Conservation (phyloP, 2,888 invertebrate species). For the Machimus atricapillus region DNA sequence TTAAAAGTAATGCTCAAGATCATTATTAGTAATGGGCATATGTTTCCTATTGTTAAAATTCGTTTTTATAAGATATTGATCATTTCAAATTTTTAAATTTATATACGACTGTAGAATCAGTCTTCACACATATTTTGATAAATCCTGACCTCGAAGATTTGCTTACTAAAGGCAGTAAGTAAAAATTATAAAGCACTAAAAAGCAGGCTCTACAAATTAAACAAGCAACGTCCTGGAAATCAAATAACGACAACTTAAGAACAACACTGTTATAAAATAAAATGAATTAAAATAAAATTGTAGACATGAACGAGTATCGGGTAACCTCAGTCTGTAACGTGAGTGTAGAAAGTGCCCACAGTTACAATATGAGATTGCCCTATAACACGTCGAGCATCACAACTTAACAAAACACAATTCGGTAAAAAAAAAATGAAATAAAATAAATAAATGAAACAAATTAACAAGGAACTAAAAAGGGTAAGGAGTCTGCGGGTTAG, state of each 20-base stretch:
- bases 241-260: slow-evolving; percentile 49
- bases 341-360: slow-evolving; percentile 76
- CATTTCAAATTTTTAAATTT: not conserved
- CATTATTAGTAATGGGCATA: too few species aligned
- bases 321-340: slow-evolving; percentile 64
- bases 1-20: too few species aligned
- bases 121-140: not conserved
- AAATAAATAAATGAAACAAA: not conserved
- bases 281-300: slow-evolving; percentile 51
- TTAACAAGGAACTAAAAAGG: not conserved
- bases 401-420: slow-evolving; percentile 51
- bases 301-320: slow-evolving; percentile 54
- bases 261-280: slow-evolving; percentile 48
- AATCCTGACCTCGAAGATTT: not conserved
- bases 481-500: not conserved
- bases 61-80: too few species aligned
- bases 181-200: not conserved
- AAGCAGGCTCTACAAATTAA: not conserved
- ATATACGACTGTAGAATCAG: not conserved
- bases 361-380: slow-evolving; percentile 99
- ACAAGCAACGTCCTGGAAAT: not conserved
- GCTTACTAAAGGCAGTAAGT: not conserved
- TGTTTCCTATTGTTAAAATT: too few species aligned
- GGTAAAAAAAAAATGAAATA: not conserved
- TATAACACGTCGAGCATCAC: slow-evolving; percentile 64